Base-by-base conservation (phyloP, 2,797 vertebrate species). In the Vultur gryphus region DNA sequence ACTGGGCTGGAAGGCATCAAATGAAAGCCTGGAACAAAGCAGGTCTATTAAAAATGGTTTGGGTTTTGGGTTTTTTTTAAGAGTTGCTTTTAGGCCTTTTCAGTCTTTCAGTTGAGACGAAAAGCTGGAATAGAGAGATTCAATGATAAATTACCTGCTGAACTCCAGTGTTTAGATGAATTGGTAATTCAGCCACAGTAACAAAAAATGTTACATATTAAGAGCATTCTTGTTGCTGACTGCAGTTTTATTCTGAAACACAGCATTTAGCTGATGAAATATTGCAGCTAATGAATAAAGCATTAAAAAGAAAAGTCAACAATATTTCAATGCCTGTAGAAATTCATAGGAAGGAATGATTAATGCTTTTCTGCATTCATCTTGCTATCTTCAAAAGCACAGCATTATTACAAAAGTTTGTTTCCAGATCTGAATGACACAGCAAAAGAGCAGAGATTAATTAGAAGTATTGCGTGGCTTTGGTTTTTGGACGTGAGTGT, bases 211-310 rank as follows among this genome's bases (percentile, higher is more conserved):
- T 41, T 92, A 54, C n/a, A 9, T 82, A 25, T 84, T 89, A 87
- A 85, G 44, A 87, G 35, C 14, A 20, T 69, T 90, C 51, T 85
- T 87, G 57, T 64, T 95, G 84, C 64, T 78, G 88, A 85, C 57
- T 93, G 49, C 78, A 92, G 71, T 71, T 92, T 77, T 85, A 71
- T 91, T 91, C 57, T 78, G 86, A 94, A 94, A 90, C 31, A 41
- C 66, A 80, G 49, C 24, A 61, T 93, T 97, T 93, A 90, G 86
- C 67, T 95, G 86, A 87, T 93, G 86, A 66, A 94, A 77, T 95
- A 95, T 95, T 95, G 86, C 89, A 70, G 44, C 57, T 95, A 92
- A 95, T 96, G 81, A 94, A 95, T 97, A 94, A 95, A 89, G 69
- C 89, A 84, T 92, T 92, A 89, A 95, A 95, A 92, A 79, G 70